Percentiles rank a stretch among this genome's conserved stretches.
Evolutionary conservation across 1,140 invertebrate genomes (phyloP).

Genomic region (Pogonus chalceus): DNA sequence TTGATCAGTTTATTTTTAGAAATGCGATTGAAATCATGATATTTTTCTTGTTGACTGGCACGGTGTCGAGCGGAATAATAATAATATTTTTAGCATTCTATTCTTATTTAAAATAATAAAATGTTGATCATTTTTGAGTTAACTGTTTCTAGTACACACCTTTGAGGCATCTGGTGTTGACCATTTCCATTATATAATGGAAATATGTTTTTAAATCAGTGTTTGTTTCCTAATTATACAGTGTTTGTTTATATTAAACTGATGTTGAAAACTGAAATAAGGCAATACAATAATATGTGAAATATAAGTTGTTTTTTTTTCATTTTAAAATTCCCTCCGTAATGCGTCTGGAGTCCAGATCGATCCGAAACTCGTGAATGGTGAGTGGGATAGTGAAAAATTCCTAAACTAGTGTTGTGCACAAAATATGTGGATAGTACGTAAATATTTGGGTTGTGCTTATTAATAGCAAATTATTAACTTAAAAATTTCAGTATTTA

Average conservation of each 20-base stretch:
- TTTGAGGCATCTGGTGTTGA: background rate
- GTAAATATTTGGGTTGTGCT: background rate
- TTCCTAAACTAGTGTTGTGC: background rate
- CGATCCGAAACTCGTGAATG: background rate
- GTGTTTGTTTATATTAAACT: background rate
- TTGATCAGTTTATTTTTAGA: constrained; percentile 3
- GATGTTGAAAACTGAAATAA: background rate
- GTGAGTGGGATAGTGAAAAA: background rate
- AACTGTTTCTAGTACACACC: constrained; percentile 3
- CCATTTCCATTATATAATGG: background rate
- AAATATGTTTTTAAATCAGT: background rate
- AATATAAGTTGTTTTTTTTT: background rate
- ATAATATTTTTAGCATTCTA: background rate
- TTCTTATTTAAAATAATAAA: background rate
- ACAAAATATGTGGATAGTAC: background rate
- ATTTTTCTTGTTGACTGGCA: background rate
- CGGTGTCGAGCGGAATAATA: background rate
- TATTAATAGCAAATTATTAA: background rate
- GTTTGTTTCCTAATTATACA: background rate
- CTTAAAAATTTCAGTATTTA: background rate
- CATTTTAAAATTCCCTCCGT: background rate
- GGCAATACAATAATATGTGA: constrained; percentile 4
- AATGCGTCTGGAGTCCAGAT: background rate
- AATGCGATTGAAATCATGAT: background rate
- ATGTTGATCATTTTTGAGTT: background rate